A percentile compares a stretch with the other conserved stretches of the same genome.
phyloP scores from a whole-genome alignment of 2,113 vertebrate species.

The Pteronura brasiliensis region DNA sequence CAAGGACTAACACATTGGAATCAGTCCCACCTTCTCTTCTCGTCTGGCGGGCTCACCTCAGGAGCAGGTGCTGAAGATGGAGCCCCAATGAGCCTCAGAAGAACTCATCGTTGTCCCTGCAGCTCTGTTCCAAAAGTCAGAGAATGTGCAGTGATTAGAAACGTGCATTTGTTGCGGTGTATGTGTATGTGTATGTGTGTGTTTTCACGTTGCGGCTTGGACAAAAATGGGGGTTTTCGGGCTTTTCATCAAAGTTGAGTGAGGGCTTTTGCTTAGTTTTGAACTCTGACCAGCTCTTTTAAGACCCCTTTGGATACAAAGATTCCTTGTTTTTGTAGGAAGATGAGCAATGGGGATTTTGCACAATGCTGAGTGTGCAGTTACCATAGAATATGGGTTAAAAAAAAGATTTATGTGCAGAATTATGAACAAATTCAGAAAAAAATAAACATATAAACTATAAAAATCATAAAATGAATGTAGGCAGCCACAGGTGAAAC shows the following conservation, averaged over 20 bases:
- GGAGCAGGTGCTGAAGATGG: slow-evolving; percentile 34
- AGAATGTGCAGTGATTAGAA: background rate
- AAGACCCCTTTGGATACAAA: background rate
- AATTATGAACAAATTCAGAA: background rate
- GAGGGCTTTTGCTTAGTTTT: background rate
- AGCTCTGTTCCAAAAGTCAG: background rate
- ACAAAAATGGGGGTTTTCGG: background rate
- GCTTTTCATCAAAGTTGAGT: background rate
- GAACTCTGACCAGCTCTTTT: background rate
- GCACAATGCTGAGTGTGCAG: background rate
- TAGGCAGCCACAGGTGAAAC: background rate
- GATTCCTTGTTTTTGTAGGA: background rate
- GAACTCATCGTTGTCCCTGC: background rate
- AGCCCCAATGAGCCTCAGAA: background rate
- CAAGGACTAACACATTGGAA: slow-evolving; percentile 62
- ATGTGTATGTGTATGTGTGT: background rate
- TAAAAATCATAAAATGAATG: slow-evolving; percentile 25
- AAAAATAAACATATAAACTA: slow-evolving; percentile 19
- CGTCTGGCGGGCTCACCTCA: slow-evolving; percentile 58
- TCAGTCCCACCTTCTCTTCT: background rate
- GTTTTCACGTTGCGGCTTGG: background rate
- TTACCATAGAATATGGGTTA: background rate
- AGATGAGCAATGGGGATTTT: background rate
- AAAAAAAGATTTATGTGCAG: background rate
- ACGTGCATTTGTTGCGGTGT: background rate